Evolutionary conservation across 2,888 invertebrate genomes (phyloP).

Genomic region (Saturnia japonica): DNA sequence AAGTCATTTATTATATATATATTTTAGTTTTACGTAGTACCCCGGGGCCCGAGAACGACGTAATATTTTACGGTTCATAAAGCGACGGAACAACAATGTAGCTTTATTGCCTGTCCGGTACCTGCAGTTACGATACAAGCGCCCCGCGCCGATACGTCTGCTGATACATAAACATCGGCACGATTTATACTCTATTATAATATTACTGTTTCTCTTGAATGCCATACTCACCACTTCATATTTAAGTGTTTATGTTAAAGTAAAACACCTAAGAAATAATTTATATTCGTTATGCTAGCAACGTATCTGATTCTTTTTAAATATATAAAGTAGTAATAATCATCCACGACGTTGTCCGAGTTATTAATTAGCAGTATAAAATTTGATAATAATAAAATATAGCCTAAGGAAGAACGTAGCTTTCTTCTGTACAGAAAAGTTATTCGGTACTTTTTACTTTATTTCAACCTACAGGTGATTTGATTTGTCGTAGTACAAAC

Average conservation of each 20-base stretch:
- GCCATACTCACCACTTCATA: not conserved
- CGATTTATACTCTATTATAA: not conserved
- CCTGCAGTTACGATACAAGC: constrained; percentile 46
- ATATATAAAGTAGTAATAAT: too few relatives aligned
- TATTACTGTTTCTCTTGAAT: not conserved
- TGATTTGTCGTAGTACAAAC: too few relatives aligned
- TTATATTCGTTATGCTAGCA: not conserved
- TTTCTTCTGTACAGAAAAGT: too few relatives aligned
- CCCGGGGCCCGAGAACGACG: constrained; percentile 47
- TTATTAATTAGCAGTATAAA: too few relatives aligned
- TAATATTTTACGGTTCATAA: constrained; percentile 68
- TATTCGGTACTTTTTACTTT: too few relatives aligned
- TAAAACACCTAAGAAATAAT: not conserved
- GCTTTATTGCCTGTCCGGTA: constrained; percentile 39
- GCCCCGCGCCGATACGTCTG: not conserved
- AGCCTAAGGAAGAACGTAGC: too few relatives aligned
- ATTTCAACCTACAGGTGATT: too few relatives aligned
- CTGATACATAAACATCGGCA: constrained; percentile 1
- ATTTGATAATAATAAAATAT: too few relatives aligned
- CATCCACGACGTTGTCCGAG: too few relatives aligned
- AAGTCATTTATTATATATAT: constrained; percentile 18
- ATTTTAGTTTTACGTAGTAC: constrained; percentile 17
- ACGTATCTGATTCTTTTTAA: not conserved
- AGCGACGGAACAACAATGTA: constrained; percentile 52
- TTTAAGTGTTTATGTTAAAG: not conserved